Conservation (phyloP, 2,797 vertebrate genomes). For the Geotria australis region DNA sequence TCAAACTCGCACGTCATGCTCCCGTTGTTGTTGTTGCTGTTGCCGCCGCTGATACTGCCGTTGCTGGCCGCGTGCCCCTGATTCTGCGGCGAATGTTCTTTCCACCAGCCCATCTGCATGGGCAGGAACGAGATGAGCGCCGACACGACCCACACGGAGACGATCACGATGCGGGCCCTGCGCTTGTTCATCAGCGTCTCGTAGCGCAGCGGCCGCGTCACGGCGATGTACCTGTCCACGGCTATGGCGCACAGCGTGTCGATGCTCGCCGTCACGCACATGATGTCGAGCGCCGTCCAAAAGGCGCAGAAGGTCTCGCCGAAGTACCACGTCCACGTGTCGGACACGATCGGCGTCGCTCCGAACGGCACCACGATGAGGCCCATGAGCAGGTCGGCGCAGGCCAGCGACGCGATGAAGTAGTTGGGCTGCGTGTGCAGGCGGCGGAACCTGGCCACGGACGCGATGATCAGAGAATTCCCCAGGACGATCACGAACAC, state of each 20-base stretch:
- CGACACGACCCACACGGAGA: background rate
- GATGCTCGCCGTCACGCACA: background rate
- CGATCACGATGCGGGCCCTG: background rate
- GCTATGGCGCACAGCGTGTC: background rate
- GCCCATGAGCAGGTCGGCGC: constrained; percentile 86
- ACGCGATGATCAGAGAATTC: constrained; percentile 67
- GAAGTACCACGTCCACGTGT: background rate
- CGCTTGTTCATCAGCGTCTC: background rate
- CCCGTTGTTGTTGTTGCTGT: too few relatives aligned
- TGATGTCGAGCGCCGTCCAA: background rate
- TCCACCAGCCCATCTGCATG: background rate
- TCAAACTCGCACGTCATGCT: background rate
- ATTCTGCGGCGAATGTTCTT: background rate
- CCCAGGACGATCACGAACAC: constrained; percentile 61
- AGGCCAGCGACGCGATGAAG: constrained; percentile 82
- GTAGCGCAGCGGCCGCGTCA: background rate
- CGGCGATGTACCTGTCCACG: background rate
- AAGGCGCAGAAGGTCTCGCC: background rate
- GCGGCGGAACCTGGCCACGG: constrained; percentile 59
- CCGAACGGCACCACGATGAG: constrained; percentile 41
- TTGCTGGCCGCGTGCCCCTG: background rate
- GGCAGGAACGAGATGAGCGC: background rate
- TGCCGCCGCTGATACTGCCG: too few relatives aligned
- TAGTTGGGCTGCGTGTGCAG: constrained; percentile 89
- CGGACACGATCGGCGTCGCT: background rate